A percentile compares a stretch with the other conserved stretches of the same genome.
Evolutionary conservation across 2,113 vertebrate genomes (phyloP).

Genomic region (Callaeas wilsoni): DNA sequence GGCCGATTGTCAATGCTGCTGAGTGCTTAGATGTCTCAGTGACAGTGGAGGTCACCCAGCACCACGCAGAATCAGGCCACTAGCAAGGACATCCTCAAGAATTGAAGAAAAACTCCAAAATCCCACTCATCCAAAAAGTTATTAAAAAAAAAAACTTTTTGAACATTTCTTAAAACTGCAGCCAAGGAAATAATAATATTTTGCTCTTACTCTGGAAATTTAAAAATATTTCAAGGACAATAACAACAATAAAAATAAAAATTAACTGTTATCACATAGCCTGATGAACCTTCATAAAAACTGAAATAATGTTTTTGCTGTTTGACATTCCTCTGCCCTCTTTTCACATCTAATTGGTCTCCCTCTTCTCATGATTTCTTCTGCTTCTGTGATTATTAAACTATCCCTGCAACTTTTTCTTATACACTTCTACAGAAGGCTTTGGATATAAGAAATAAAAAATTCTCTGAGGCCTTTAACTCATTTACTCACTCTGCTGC

Average conservation of each 20-base stretch:
- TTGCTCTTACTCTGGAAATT: background rate
- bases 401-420: background rate
- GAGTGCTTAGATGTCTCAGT: background rate
- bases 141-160: background rate
- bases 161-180: background rate
- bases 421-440: background rate
- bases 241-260: background rate
- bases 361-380: background rate
- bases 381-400: background rate
- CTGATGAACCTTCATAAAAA: background rate
- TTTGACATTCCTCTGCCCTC: background rate
- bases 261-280: background rate
- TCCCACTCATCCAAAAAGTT: accelerated
- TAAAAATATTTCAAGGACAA: background rate
- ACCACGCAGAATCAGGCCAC: background rate
- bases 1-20: background rate
- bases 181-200: background rate
- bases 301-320: background rate
- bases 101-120: background rate
- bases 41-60: background rate
- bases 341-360: background rate
- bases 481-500: background rate
- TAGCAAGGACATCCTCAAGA: background rate
- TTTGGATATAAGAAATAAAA: background rate
- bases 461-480: background rate